Evolutionary conservation across 2,797 vertebrate species (phyloP).

Genomic region (Morelia viridis): DNA sequence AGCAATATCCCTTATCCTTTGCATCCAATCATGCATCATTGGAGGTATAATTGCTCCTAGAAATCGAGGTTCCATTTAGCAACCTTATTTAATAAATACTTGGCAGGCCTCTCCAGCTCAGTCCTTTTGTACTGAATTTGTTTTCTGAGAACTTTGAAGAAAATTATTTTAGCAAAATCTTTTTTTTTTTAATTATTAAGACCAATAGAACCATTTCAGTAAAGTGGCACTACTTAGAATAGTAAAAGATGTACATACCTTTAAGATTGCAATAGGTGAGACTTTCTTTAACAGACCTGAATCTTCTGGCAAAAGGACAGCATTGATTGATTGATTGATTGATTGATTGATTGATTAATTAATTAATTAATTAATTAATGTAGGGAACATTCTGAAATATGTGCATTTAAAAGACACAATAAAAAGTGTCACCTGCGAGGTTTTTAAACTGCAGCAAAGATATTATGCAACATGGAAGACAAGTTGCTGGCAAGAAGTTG

Average conservation of each 20-base stretch:
- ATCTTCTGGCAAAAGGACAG: conserved; percentile 53
- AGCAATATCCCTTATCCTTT: background rate
- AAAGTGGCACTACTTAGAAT: conserved; percentile 31
- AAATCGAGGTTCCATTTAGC: background rate
- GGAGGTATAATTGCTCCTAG: background rate
- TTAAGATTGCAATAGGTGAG: conserved; percentile 39
- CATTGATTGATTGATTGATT: no score
- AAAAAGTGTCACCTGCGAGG: conserved; percentile 53
- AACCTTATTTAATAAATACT: background rate
- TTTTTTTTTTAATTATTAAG: conserved; percentile 8
- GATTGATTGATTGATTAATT: no score
- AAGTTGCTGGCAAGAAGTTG: conserved; percentile 59
- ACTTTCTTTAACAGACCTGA: conserved; percentile 47
- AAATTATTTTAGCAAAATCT: conserved; percentile 18
- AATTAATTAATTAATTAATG: background rate
- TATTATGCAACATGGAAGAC: conserved; percentile 49
- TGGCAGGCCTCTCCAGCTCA: background rate
- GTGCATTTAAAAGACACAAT: conserved; percentile 59
- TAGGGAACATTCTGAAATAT: conserved; percentile 29
- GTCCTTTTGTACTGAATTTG: background rate
- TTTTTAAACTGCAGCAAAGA: conserved; percentile 46
- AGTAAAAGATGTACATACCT: conserved; percentile 52
- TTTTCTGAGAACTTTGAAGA: conserved; percentile 40
- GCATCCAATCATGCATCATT: background rate
- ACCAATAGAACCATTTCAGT: conserved; percentile 22